Evolutionary conservation across 2,113 vertebrate species (phyloP).

Genomic region (Eira barbara): DNA sequence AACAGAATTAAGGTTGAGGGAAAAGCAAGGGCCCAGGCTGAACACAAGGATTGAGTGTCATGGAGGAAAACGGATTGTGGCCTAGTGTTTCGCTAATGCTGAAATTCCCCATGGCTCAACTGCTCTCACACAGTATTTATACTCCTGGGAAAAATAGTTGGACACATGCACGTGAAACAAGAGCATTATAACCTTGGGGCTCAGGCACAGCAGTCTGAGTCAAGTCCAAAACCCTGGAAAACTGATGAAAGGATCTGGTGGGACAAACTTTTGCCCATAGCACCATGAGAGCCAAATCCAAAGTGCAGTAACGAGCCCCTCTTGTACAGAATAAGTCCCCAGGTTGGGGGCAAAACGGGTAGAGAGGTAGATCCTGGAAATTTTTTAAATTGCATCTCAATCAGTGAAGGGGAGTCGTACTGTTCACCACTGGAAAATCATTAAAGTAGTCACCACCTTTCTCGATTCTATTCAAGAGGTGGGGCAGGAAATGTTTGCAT

Average conservation of each 20-base stretch:
- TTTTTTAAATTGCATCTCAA: neutral
- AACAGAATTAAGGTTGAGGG: neutral
- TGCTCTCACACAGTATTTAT: neutral
- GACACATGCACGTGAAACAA: neutral
- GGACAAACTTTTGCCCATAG: neutral
- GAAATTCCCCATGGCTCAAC: neutral
- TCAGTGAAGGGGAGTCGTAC: neutral
- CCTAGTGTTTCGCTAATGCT: constrained; percentile 6
- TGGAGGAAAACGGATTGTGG: neutral
- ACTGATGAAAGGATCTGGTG: neutral
- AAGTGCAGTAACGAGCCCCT: neutral
- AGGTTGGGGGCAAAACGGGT: neutral
- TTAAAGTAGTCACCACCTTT: constrained; percentile 19
- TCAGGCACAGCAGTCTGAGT: neutral
- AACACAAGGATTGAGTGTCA: neutral
- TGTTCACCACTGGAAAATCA: constrained; percentile 49
- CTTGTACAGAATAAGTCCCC: neutral
- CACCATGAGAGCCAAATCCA: neutral
- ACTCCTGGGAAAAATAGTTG: neutral
- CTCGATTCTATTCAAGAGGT: constrained; percentile 41
- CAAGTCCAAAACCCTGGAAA: neutral
- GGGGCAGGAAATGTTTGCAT: constrained; percentile 68
- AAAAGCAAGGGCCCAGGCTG: neutral
- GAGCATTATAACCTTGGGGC: neutral
- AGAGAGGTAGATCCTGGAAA: neutral